Evolutionary conservation across 2,888 invertebrate genomes (phyloP).

Genomic region (Athetis lepigone): DNA sequence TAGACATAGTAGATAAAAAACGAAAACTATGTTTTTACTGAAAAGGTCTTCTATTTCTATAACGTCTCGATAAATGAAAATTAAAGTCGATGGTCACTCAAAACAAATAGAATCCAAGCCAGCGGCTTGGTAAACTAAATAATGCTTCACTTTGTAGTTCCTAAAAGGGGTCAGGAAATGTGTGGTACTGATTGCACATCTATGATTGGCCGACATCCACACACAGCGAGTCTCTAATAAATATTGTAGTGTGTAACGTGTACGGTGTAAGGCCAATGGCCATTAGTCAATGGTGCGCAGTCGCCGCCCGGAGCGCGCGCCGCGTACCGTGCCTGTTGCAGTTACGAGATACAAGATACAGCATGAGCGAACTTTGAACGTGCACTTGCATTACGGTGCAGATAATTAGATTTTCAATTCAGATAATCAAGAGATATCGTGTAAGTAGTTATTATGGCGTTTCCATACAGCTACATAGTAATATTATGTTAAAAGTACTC

Average conservation of each 20-base stretch:
- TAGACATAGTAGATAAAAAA: too few species aligned
- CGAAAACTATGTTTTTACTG: too few species aligned
- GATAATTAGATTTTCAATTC: not conserved
- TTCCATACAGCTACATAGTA: not conserved
- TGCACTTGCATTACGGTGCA: slow-evolving; percentile 2
- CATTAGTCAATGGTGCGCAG: not conserved
- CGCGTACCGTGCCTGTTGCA: slow-evolving; percentile 18
- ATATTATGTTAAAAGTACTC: not conserved
- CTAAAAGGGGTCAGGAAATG: too few species aligned
- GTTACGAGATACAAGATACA: slow-evolving; percentile 35
- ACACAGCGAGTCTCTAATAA: slow-evolving; percentile 19
- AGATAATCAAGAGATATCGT: not conserved
- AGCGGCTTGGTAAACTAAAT: too few species aligned
- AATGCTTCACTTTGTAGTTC: too few species aligned
- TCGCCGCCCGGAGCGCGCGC: slow-evolving; percentile 21
- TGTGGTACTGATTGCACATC: too few species aligned
- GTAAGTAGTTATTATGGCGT: not conserved
- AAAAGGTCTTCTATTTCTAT: too few species aligned
- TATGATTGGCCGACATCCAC: too few species aligned
- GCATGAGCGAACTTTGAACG: slow-evolving; percentile 21
- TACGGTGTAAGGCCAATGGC: not conserved
- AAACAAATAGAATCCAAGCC: too few species aligned
- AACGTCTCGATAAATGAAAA: too few species aligned
- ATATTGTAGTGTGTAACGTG: slow-evolving; percentile 10
- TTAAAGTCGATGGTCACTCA: too few species aligned